Conservation (phyloP, 1,140 invertebrate genomes). For the Pachypeltis micranthus region DNA sequence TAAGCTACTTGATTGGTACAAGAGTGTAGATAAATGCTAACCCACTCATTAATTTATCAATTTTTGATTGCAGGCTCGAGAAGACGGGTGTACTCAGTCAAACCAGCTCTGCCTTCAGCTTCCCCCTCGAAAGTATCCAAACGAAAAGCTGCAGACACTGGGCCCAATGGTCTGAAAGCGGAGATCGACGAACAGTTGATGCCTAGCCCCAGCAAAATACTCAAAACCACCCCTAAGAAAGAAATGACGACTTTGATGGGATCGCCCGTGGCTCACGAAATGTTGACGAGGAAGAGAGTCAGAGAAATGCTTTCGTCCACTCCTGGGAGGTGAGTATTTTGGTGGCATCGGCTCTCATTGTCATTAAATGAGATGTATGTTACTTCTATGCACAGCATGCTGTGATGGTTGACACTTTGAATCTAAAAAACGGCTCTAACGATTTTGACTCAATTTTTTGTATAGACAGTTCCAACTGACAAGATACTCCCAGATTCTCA, state of each 20-base stretch:
- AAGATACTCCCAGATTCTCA: no score
- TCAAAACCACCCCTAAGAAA: constrained; percentile 10
- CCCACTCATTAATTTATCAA: no score
- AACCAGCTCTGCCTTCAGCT: not conserved
- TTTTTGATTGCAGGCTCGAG: not conserved
- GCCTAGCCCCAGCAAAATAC: constrained; percentile 25
- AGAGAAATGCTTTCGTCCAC: not conserved
- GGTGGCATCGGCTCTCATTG: no score
- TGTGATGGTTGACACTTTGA: no score
- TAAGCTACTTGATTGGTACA: no score
- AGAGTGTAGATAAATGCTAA: no score
- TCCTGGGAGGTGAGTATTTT: no score
- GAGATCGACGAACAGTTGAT: constrained; percentile 23
- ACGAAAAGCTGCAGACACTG: constrained; percentile 9
- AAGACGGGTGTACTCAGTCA: not conserved
- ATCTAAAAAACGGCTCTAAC: no score
- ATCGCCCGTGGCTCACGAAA: constrained; percentile 5
- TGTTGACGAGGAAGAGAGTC: not conserved
- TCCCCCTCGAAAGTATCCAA: constrained; percentile 9
- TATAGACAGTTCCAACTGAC: no score
- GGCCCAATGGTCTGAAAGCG: constrained; percentile 10
- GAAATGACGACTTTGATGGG: not conserved
- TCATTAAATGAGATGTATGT: no score
- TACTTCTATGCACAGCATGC: no score
- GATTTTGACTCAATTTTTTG: no score